Evolutionary conservation across 2,113 vertebrate species (phyloP), one percentile per base, ranked within the genome.

Genomic region (Microcebus murinus): DNA sequence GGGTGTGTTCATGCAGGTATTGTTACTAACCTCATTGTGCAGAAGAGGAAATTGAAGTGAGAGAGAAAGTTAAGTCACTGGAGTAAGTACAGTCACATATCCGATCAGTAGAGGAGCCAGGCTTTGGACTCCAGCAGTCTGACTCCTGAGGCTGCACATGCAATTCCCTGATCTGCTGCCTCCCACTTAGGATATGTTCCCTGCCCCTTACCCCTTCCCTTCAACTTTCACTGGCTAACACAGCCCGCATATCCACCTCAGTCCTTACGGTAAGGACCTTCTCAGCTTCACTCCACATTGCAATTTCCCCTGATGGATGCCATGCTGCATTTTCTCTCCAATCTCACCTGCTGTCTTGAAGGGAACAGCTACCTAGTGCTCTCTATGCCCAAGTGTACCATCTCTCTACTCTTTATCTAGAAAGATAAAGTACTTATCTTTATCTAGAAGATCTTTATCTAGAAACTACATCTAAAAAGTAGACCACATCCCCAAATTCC

Each of bases 31-130:
- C 29, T 92, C 57, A 39, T 83, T 73, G 61, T 61, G 31, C 29
- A 76, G 29, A 93, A 94, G 73, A 87, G 74, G 63, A 91, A 89
- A 91, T 34, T 27, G 67, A 96, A 63, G 34, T 39, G 70, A 92
- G 50, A 91, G 4, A 67, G 1, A 36, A 90, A 95, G 65, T 61
- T 31, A 85, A 93, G 91, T 95, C 93, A 79, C 25, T n/a, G 42
- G 87, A 94, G 73, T 48, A 31, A 31, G 42, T 31, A 31, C 15
- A 76, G 73, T 55, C 74, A 79, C 42, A 67, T 17, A 82, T 48
- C 61, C 48, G 87, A 42, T 80, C 63, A 76, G 36, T 4, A 87
- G 45, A 59, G 45, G 15, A 87, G 21, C n/a, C 70, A 42, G 70
- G 5, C 0, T 74, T 74, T 27, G 87, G 67, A 82, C 5, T 65